phyloP scores from a whole-genome alignment of 2,888 invertebrate species.

The Coleophora flavipennella region DNA sequence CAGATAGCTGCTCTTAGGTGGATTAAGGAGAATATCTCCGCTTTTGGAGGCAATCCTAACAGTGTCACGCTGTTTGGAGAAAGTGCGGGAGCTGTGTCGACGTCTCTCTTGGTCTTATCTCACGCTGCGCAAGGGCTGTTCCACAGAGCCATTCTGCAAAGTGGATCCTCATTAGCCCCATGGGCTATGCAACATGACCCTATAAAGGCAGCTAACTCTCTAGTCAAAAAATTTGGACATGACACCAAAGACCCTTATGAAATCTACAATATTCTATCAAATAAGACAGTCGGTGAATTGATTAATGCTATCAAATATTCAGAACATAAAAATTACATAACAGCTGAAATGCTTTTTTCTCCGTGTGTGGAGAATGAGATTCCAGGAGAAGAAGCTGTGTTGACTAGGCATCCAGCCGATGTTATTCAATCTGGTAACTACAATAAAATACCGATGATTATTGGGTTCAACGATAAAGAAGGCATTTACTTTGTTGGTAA shows the following conservation, averaged over 20 bases:
- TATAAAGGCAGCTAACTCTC: slow-evolving; percentile 37
- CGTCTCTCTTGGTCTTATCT: slow-evolving; percentile 48
- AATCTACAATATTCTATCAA: slow-evolving; percentile 45
- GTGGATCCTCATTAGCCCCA: slow-evolving; percentile 51
- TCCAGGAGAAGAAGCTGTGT: slow-evolving; percentile 43
- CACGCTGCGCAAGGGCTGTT: slow-evolving; percentile 50
- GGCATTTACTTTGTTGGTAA: slow-evolving; percentile 52
- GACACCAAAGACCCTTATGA: slow-evolving; percentile 44
- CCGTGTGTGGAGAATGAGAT: slow-evolving; percentile 54
- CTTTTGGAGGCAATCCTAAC: slow-evolving; percentile 54
- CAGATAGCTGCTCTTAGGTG: slow-evolving; percentile 57
- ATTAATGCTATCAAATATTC: slow-evolving; percentile 37
- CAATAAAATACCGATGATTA: slow-evolving; percentile 57
- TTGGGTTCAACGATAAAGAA: slow-evolving; percentile 56
- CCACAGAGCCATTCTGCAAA: slow-evolving; percentile 55
- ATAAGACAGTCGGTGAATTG: slow-evolving; percentile 38
- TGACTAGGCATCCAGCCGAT: slow-evolving; percentile 44
- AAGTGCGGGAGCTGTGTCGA: slow-evolving; percentile 59
- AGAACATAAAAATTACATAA: slow-evolving; percentile 46
- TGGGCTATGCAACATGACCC: slow-evolving; percentile 56
- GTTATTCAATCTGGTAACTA: slow-evolving; percentile 49
- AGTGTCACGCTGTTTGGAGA: slow-evolving; percentile 60
- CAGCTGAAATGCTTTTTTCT: slow-evolving; percentile 44
- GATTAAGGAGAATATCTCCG: slow-evolving; percentile 49
- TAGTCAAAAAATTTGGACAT: slow-evolving; percentile 51